Base-by-base conservation (phyloP, 2,888 invertebrate species). In the Biston betularia region DNA sequence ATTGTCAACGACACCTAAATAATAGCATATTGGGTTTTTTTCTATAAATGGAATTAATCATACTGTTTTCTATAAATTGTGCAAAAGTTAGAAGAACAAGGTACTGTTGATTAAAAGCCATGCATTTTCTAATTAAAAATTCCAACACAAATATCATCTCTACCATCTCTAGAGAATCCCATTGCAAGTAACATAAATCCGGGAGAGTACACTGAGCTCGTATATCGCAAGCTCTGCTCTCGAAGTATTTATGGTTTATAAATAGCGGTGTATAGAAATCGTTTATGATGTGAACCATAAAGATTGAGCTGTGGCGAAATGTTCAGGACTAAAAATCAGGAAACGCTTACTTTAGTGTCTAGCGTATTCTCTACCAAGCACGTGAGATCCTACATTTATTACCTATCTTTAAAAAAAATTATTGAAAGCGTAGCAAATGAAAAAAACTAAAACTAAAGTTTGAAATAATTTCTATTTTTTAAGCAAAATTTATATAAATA, bases 181-280 rank as follows among this genome's bases (percentile, higher is more conserved):
- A 55, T 11, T 42, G 12, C 52, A 33, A 12, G 52, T 54, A 62
- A 53, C 48, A 59, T 64, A 65, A 59, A 59, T 59, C 54, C 59
- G 34, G 46, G 14, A 44, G 53, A 57, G 61, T 63, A 62, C 24
- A 40, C 33, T 14, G 35, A 57, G 53, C 52, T 63, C 57, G 60
- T 65, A 68, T 69, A 58, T 69, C 55, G 61, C 45, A 59, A 68
- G 65, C 60, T 40, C 65, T 65, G 60, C 60, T 50, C 53, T 34
- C 57, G 56, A 68, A 63, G 55, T 68, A 61, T 72, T 69, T 68
- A 68, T 67, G 55, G 58, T 62, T 55, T 65, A 71, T 68, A 71
- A 67, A 71, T 69, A 71, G 56, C 40, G 49, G 35, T 46, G 40
- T 60, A 68, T 68, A 63, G 68, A 49, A 69, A 64, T 66, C 61